A percentile compares a stretch with the other conserved stretches of the same genome.
Conservation (phyloP, 2,113 vertebrate genomes). For the Synodontis membranacea region DNA sequence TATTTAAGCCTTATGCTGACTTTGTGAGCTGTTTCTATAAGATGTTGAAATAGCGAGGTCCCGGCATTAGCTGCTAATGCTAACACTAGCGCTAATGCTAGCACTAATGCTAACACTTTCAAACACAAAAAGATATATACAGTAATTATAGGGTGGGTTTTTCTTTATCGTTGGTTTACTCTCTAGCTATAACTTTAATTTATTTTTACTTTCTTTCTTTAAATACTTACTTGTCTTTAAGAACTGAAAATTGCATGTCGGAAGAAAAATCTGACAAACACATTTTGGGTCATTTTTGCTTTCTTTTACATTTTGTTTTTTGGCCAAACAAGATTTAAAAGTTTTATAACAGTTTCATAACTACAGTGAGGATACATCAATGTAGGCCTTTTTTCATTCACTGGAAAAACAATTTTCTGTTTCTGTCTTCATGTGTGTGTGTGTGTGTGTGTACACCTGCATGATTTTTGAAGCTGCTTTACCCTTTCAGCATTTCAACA, state of each 20-base stretch:
- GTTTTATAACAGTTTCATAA: too few species aligned
- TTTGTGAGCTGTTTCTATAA: too few species aligned
- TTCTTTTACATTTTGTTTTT: background rate
- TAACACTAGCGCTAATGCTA: too few species aligned
- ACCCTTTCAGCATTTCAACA: background rate
- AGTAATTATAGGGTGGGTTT: too few species aligned
- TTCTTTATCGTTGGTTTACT: too few species aligned
- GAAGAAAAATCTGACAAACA: background rate
- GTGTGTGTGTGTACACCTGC: background rate
- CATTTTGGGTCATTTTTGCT: background rate
- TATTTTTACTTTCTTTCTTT: background rate
- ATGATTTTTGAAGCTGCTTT: background rate
- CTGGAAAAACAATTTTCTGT: background rate
- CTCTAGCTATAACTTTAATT: background rate
- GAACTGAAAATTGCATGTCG: too few species aligned
- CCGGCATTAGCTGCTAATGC: too few species aligned
- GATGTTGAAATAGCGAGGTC: too few species aligned
- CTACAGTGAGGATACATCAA: background rate
- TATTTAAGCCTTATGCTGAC: too few species aligned
- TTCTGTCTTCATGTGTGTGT: background rate
- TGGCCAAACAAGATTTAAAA: background rate
- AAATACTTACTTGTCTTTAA: too few species aligned
- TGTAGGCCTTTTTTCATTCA: background rate
- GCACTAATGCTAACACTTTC: too few species aligned
- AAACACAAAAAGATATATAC: too few species aligned